A percentile compares a stretch with the other conserved stretches of the same genome.
Evolutionary conservation across 2,888 invertebrate genomes (phyloP).

Genomic region (Rapana venosa): DNA sequence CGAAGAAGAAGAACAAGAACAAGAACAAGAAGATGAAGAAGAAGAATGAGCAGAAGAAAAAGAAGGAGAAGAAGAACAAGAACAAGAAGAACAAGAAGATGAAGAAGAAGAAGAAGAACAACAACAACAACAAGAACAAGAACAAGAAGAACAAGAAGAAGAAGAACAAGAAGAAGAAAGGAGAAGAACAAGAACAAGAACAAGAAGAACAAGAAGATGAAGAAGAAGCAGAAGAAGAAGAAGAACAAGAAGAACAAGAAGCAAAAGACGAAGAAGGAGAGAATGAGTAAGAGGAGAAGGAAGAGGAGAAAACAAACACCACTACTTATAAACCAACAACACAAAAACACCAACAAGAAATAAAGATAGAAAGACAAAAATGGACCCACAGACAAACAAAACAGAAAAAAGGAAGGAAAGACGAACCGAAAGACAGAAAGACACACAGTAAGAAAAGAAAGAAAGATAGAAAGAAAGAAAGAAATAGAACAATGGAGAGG

Average conservation of each 20-base stretch:
- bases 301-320: neutral
- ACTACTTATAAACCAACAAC: neutral
- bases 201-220: neutral
- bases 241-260: neutral
- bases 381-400: neutral
- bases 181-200: neutral
- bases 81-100: neutral
- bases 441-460: neutral
- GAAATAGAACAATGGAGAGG: no score
- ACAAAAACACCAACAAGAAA: neutral
- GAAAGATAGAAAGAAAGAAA: neutral
- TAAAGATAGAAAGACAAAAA: neutral
- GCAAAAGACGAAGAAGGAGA: neutral
- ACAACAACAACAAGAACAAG: neutral
- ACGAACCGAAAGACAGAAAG: neutral
- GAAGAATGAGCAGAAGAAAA: neutral
- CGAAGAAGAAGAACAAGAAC: neutral
- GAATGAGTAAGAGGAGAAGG: neutral
- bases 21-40: neutral
- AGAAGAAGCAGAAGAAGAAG: neutral
- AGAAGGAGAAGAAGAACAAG: neutral
- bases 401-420: neutral
- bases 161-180: conserved; percentile 11
- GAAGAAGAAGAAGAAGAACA: neutral
- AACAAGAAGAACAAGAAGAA: neutral